phyloP scores from a whole-genome alignment of 2,888 invertebrate genomes.

The Pteria penguin region DNA sequence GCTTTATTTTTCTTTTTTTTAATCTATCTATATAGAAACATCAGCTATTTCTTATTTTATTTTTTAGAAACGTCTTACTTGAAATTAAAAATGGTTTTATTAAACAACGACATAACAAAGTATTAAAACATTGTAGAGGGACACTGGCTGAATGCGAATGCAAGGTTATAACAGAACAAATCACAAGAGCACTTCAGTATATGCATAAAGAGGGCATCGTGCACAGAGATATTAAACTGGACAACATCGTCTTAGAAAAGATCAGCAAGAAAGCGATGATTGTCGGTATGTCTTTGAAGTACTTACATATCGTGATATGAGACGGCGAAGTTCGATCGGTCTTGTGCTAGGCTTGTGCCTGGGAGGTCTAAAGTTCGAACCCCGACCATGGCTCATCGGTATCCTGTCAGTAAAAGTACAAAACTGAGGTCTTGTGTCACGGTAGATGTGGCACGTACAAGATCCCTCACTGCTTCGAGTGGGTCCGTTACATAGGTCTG shows the following conservation, averaged over 20 bases:
- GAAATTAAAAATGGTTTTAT: background rate
- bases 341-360: too few relatives aligned
- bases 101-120: background rate
- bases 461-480: too few relatives aligned
- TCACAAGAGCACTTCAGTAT: constrained; percentile 43
- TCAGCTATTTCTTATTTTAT: background rate
- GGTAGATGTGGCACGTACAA: too few relatives aligned
- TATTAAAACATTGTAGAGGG: constrained; percentile 25
- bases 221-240: constrained; percentile 59
- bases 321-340: too few relatives aligned
- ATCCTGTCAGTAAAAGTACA: too few relatives aligned
- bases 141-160: constrained; percentile 46
- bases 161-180: constrained; percentile 34
- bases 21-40: too few relatives aligned
- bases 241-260: constrained; percentile 48
- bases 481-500: too few relatives aligned
- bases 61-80: background rate
- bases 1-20: too few relatives aligned
- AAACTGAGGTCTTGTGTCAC: too few relatives aligned
- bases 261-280: constrained; percentile 12
- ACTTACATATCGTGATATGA: too few relatives aligned
- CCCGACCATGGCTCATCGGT: too few relatives aligned
- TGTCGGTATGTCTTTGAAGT: constrained; percentile 17
- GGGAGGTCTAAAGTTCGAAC: too few relatives aligned
- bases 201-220: constrained; percentile 49